These are phyloP conservation scores for Ornithorhynchus anatinus DNA, from an alignment of 2,113 vertebrate genomes.

Conservation along the genomic window DNA sequence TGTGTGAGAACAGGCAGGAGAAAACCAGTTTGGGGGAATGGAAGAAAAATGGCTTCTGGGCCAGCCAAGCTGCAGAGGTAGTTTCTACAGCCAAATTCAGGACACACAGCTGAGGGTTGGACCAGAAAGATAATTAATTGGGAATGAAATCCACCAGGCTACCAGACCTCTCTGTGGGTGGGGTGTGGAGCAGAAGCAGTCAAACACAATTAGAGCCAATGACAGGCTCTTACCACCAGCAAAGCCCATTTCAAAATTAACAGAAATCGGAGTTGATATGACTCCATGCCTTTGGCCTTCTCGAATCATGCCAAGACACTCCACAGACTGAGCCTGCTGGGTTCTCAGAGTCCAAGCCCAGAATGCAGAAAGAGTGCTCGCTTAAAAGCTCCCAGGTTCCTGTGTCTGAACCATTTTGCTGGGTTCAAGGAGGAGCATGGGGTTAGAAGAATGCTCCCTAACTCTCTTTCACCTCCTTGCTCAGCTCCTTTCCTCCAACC, in stretches of 20 bases:
- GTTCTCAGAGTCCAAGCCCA: no score
- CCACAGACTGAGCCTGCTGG: conserved; percentile 8
- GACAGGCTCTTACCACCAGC: neutral
- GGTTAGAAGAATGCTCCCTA: no score
- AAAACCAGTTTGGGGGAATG: no score
- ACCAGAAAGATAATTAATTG: neutral
- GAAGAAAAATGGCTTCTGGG: neutral
- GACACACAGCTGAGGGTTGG: neutral
- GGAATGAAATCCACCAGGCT: conserved; percentile 15
- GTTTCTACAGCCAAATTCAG: neutral
- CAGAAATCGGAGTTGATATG: neutral
- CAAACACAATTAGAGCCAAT: conserved; percentile 31
- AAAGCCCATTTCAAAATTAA: conserved; percentile 32
- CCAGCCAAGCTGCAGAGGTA: neutral
- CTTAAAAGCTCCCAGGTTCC: no score
- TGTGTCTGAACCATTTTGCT: no score
- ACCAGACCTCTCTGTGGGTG: conserved; percentile 20
- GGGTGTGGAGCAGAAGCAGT: conserved; percentile 39
- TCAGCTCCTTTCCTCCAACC: no score
- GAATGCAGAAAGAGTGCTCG: no score
- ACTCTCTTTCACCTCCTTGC: no score
- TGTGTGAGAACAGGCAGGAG: no score
- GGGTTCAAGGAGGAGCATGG: no score
- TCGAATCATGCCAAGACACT: neutral
- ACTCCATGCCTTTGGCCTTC: neutral